Base-by-base conservation (phyloP, 2,113 vertebrate genomes). In the Ranitomeya variabilis region DNA sequence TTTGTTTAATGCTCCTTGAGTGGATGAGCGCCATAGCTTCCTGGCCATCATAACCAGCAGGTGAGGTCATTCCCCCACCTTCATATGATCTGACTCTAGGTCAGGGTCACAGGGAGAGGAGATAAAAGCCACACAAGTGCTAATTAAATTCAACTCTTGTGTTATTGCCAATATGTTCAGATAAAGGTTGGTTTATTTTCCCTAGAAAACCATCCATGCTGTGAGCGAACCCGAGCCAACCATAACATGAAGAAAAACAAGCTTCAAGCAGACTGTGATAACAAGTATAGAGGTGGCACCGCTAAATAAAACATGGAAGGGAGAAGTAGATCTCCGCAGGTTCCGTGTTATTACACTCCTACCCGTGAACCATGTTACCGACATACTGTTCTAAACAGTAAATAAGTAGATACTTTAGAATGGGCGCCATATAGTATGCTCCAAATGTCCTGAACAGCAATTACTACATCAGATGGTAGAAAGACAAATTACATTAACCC, bases 1-100 rank as follows among this genome's bases (percentile, higher is more conserved):
- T 31, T 69, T 23, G 8, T 0, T 69, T 12, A 1, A 26, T 45
- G 26, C 37, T 45, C 6, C 14, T 18, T 3, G 31, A 8, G 71
- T 15, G 26, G 92, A 91, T 45, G 57, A 66, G 54, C 92, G 91
- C 89, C 89, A 90, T 90, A 88, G 90, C 80, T 93, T 94, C 92
- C 94, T 93, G 91, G 86, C 82, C 90, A 90, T 45, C 37, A 45
- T 87, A 86, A 93, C 91, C 85, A 74, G 91, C 90, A 18, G 80
- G 89, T 92, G 93, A 91, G 82, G 78, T 93, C 90, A 93, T 89
- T 82, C 89, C 84, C 92, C 92, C 90, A 93, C 93, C 94, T 94
- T 91, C 81, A 91, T 91, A 57, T 87, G 62, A 87, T 79, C 92
- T 79, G 90, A 91, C 90, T 26, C 80, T 55, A 10, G 91, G 93